Evolutionary conservation across 1,140 invertebrate species (phyloP).

Genomic region (Choristoneura fumiferana): DNA sequence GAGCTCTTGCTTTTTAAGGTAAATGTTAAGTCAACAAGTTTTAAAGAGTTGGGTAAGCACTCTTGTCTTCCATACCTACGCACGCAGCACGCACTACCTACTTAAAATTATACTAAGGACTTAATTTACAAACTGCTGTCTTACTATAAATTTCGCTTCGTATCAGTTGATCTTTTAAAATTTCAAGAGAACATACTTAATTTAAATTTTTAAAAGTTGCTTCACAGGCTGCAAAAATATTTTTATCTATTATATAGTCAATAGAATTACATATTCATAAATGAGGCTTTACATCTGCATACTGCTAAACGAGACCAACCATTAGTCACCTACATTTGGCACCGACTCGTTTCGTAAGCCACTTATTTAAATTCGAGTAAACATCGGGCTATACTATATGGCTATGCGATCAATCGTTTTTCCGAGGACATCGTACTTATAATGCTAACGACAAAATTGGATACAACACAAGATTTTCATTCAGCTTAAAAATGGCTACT

Average conservation of each 20-base stretch:
- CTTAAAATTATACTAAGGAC: background rate
- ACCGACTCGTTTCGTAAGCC: conserved; percentile 45
- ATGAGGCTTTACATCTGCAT: too few relatives aligned
- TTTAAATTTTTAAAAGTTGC: background rate
- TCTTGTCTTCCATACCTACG: conserved; percentile 4
- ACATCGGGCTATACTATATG: conserved; percentile 35
- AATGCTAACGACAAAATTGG: too few relatives aligned
- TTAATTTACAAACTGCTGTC: too few relatives aligned
- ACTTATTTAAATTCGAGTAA: conserved; percentile 54
- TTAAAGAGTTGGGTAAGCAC: conserved; percentile 42
- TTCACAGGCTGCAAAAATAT: too few relatives aligned
- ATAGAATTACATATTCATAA: too few relatives aligned
- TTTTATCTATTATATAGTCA: too few relatives aligned
- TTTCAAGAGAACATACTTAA: background rate
- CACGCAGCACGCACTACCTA: too few relatives aligned
- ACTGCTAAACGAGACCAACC: conserved; percentile 33
- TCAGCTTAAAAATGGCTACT: too few relatives aligned
- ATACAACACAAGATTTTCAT: too few relatives aligned
- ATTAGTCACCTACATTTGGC: conserved; percentile 34
- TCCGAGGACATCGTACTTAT: conserved; percentile 32
- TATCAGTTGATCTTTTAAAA: too few relatives aligned
- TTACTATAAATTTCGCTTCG: too few relatives aligned
- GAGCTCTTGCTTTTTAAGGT: conserved; percentile 43
- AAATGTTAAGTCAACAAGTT: conserved; percentile 56
- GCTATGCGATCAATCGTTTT: conserved; percentile 34